Evolutionary conservation across 1,140 invertebrate genomes (phyloP), one percentile per base, ranked within the genome.

Genomic region (Charaxes varanes): DNA sequence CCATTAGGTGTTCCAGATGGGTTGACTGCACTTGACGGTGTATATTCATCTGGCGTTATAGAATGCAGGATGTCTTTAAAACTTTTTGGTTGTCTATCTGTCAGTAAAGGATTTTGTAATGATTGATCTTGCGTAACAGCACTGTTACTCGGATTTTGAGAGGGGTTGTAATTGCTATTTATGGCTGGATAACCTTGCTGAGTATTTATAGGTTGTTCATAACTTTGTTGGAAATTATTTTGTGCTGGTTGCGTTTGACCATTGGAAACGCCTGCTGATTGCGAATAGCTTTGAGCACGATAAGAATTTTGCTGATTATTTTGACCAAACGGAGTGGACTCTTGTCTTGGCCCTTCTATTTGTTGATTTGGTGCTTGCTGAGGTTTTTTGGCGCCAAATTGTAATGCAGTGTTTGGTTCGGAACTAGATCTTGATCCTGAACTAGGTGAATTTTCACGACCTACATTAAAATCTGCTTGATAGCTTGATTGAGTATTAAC

Each of bases 51-150:
- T 30, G 24, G 36, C 12, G 8, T 11, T 21, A 38, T 19, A 8
- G 18, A 27, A 30, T 41, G 22, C 24, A 41, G 17, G 35, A 47
- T 47, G 8, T 47, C 44, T 22, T 16, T 22, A 24, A 47, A 47
- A 8, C 31, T 47, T 28, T 47, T 47, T 17, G 44, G 44, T 12
- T 41, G 16, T 30, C 44, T 34, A 16, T 28, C 18, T 14, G 17
- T 27, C 18, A 4, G 6, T 4, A 6, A 3, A 10, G n/a, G 7
- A 10, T 8, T 8, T 31, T 31, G 14, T 17, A 5, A 1, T 17
- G 14, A 8, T 17, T n/a, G n/a, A n/a, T n/a, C n/a, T n/a, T n/a
- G n/a, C n/a, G 4, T 18, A 10, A 8, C 15, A n/a, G 10, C 2
- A 8, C 7, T 8, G 2, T 32, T 6, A 32, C 14, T 17, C 16